A percentile compares a stretch with the other conserved stretches of the same genome.
These are phyloP conservation scores for Nerophis lumbriciformis DNA, from an alignment of 2,113 vertebrate species.

Conservation along the genomic window DNA sequence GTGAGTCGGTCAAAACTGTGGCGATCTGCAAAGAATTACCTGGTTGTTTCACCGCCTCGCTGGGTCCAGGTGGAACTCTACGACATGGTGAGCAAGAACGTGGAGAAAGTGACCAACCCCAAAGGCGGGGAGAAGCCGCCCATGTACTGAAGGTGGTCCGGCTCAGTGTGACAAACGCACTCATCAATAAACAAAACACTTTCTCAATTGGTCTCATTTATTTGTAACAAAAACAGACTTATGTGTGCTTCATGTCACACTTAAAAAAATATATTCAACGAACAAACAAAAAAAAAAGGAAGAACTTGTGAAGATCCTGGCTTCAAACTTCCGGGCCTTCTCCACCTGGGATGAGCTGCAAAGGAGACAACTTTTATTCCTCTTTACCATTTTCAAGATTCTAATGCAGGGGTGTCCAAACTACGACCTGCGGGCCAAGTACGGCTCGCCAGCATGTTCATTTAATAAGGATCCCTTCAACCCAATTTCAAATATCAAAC, in stretches of 20 bases:
- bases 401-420: neutral
- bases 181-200: neutral
- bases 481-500: too few species aligned
- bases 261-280: conserved; percentile 43
- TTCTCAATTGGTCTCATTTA: conserved; percentile 31
- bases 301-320: neutral
- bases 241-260: neutral
- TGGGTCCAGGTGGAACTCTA: conserved; percentile 78
- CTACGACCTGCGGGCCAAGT: too few species aligned
- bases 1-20: conserved; percentile 62
- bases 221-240: conserved; percentile 24
- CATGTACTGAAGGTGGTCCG: conserved; percentile 71
- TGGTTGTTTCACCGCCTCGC: neutral
- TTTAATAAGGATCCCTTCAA: too few species aligned
- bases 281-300: conserved; percentile 19
- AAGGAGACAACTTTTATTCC: neutral
- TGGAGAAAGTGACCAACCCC: conserved; percentile 83
- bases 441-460: too few species aligned
- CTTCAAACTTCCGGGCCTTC: conserved; percentile 91
- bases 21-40: accelerated
- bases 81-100: conserved; percentile 82
- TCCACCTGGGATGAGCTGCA: conserved; percentile 93
- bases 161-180: neutral
- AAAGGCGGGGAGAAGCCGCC: conserved; percentile 89
- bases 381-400: neutral